A percentile compares a stretch with the other conserved stretches of the same genome.
Conservation (phyloP, 2,113 vertebrate genomes). For the Eretmochelys imbricata region DNA sequence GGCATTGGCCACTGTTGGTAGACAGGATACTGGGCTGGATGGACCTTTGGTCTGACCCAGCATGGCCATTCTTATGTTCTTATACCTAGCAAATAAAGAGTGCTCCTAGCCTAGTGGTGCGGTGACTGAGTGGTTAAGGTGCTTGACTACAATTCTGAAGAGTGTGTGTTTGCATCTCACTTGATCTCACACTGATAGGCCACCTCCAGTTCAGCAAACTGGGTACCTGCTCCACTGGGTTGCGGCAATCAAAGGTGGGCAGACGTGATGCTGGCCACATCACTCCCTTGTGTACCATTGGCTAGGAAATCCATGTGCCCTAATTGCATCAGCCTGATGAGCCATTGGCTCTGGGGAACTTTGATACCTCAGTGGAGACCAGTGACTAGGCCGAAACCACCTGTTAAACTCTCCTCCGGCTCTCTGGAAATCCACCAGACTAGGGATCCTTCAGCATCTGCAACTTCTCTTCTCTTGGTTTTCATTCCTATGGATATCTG, state of each 20-base stretch:
- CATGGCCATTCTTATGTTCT: no score
- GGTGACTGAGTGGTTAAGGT: neutral
- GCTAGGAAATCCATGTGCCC: neutral
- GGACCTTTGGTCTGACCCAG: no score
- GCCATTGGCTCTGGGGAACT: neutral
- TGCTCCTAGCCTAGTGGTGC: neutral
- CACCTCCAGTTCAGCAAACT: neutral
- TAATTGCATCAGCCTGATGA: neutral
- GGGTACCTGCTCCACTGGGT: neutral
- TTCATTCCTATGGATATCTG: neutral
- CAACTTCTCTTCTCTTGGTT: neutral
- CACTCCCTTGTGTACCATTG: neutral
- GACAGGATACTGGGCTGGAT: no score
- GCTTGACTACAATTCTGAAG: neutral
- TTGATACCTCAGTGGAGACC: neutral
- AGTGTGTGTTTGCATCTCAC: neutral
- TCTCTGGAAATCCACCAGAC: neutral
- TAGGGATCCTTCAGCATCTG: neutral
- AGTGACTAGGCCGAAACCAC: neutral
- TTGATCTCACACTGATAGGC: neutral
- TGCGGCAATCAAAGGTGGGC: neutral
- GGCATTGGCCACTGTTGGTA: no score
- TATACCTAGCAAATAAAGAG: neutral
- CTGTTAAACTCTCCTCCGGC: neutral
- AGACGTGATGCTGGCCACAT: neutral